Conservation (phyloP, 2,797 vertebrate species). For the Sorex maritimensis region DNA sequence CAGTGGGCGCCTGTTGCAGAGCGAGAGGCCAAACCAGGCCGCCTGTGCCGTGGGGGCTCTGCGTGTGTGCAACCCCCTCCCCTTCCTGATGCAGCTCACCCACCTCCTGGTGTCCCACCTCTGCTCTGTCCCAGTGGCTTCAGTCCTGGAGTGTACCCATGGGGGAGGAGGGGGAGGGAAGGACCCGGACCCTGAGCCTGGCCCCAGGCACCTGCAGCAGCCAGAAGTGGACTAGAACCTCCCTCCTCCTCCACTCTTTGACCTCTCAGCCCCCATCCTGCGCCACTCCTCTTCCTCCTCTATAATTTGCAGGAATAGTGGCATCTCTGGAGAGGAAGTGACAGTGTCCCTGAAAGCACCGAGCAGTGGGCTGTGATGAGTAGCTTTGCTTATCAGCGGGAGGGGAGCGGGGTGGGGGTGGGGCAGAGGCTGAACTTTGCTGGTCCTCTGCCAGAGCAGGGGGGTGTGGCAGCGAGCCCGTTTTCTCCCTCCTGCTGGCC, state of each 20-base stretch:
- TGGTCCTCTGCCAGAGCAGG: background rate
- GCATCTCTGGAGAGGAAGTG: slow-evolving; percentile 12
- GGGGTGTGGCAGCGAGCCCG: background rate
- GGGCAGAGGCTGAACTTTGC: no score
- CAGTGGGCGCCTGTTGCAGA: background rate
- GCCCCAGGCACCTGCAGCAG: background rate
- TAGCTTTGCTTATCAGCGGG: background rate
- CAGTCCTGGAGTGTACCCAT: accelerated
- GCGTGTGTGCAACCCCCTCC: accelerated
- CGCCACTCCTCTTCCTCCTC: background rate
- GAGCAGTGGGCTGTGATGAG: background rate
- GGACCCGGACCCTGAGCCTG: background rate
- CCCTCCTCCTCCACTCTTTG: background rate
- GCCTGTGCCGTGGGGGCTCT: background rate
- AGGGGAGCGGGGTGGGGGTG: background rate
- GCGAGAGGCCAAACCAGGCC: background rate
- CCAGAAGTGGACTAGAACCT: no score
- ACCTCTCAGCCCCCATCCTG: background rate
- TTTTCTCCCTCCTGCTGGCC: slow-evolving; percentile 59
- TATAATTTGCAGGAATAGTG: background rate
- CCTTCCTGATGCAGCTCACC: background rate
- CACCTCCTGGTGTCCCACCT: accelerated
- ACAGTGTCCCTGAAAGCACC: background rate
- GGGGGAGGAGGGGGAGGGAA: no score
- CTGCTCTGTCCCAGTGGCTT: accelerated